Conservation (phyloP, 64 coral and sea anemone genomes). For the Montipora foliosa region DNA sequence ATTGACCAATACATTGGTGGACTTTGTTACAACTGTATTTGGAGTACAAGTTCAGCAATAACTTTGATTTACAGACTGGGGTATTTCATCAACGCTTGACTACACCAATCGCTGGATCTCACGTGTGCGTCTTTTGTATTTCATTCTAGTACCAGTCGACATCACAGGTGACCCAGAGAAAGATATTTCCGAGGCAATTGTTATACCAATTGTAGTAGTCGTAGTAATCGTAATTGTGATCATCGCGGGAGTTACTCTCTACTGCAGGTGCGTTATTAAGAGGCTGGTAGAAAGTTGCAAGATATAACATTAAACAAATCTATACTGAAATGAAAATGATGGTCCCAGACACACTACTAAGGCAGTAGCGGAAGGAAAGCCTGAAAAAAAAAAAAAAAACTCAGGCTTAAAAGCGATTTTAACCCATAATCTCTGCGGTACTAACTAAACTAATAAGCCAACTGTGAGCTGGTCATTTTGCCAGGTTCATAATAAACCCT, state of each 20-base stretch:
- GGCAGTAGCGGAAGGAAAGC: background rate
- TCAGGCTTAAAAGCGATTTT: background rate
- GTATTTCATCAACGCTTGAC: background rate
- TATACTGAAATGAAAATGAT: background rate
- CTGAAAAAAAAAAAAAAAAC: background rate
- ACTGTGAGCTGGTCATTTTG: background rate
- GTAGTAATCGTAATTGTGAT: background rate
- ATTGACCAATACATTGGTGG: too few species aligned
- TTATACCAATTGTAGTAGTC: background rate
- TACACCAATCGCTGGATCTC: background rate
- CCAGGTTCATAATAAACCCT: background rate
- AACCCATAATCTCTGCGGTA: background rate
- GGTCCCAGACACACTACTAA: background rate
- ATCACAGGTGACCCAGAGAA: background rate
- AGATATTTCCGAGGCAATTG: too few species aligned
- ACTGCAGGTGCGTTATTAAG: background rate
- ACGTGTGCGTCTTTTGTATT: background rate
- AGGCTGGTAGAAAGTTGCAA: background rate
- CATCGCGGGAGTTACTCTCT: background rate
- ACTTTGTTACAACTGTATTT: too few species aligned
- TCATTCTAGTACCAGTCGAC: background rate
- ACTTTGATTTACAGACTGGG: background rate
- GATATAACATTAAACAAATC: background rate
- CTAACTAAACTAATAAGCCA: background rate
- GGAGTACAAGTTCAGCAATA: constrained; percentile 1